Evolutionary conservation across 1,140 invertebrate genomes (phyloP), one percentile per base, ranked within the genome.

Genomic region (Meloidogyne chitwoodi): DNA sequence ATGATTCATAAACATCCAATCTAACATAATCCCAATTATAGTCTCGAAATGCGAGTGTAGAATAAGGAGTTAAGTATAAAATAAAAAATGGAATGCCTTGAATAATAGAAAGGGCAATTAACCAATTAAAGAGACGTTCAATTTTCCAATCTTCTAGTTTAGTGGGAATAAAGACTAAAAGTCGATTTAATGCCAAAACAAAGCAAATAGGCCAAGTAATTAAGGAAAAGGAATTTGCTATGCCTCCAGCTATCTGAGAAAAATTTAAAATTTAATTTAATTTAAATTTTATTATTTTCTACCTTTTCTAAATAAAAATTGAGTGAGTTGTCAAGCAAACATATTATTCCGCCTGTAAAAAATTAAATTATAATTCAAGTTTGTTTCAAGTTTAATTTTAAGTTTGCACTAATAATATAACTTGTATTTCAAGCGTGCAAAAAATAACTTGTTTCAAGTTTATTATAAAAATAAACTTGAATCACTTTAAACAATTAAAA

Each of bases 101-200:
- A 10, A 67, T 5, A n/a, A 67, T 5, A 6, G 38, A 41, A 67
- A 67, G 65, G 8, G 27, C 34, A 0, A 31, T 66, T 26, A 66
- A 22, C 27, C 34, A 31, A 8, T 66, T 66, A 16, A 66, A 66
- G 19, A 31, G 14, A 6, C n/a, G 3, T 41, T 41, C 38, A n/a
- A 22, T 22, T 6, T 34, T 67, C 8, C 14, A 19, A 1, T 67
- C 65, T 8, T 19, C 19, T 19, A 67, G n/a, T 66, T 26, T 66
- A 5, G 27, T 22, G 4, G 65, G 22, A 31, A 31, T 19, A 6
- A 67, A 67, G 5, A 67, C 65, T 19, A 67, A 22, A 0, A 67
- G 6, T 19, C 65, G 22, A 67, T 67, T 67, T n/a, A 67, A n/a
- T 41, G 65, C 65, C 65, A 67, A 67, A 41, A 41, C 65, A 6